Evolutionary conservation across 1,140 invertebrate genomes (phyloP), one percentile per base, ranked within the genome.

Genomic region (Halyomorpha halys): DNA sequence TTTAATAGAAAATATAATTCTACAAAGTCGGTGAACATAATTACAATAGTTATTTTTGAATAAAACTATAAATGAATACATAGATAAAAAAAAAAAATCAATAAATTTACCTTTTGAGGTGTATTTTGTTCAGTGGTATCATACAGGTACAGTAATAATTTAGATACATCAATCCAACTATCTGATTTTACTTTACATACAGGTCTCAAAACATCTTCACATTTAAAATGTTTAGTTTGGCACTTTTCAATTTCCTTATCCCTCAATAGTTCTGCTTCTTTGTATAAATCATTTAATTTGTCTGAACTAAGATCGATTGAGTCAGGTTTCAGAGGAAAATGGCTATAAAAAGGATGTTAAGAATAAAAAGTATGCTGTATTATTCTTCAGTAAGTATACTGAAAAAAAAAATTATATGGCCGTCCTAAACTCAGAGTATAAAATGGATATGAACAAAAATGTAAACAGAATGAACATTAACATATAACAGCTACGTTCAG

Each of bases 151-250:
- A 65, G 27, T 21, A 69, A 54, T 39, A 59, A 44, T 23, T 63
- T 68, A 19, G 62, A 44, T 15, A 69, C 18, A 49, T 66, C 44
- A 15, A 54, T 15, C 68, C 68, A 69, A 19, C 51, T 53, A 5
- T 66, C 59, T 16, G 51, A 27, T 54, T 59, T 62, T 14, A 63
- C 23, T 18, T 47, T 34, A 9, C 21, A 19, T 19, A 53, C 18
- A 45, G 54, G 44, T 34, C n/a, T 18, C 6, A 66, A 18, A 44
- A 25, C 13, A 16, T 44, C 49, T 19, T 63, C 21, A n/a, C 0
- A 27, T 59, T 56, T 62, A 14, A 25, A 1, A 15, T 25, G 27
- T 19, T 59, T 18, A 1, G 56, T 21, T 19, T 49, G 47, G 30
- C 61, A 62, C 21, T 66, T 66, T n/a, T 56, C 61, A 18, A 13